These are phyloP conservation scores for Phrynosoma platyrhinos DNA, from an alignment of 2,113 vertebrate species.

Conservation along the genomic window DNA sequence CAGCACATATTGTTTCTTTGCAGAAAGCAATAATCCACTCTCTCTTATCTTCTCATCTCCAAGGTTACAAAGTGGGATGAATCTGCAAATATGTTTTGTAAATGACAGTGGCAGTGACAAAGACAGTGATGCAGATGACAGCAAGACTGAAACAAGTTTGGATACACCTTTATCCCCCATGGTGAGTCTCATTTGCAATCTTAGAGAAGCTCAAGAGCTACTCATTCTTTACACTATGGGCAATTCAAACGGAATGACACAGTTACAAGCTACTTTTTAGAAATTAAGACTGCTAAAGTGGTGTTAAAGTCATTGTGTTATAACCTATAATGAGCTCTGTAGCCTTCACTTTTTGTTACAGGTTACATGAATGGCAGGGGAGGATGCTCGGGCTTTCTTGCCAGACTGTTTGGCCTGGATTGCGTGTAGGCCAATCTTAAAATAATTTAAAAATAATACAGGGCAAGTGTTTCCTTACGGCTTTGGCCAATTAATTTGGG, in stretches of 20 bases:
- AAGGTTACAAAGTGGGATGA: conserved; percentile 98
- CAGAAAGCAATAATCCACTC: neutral
- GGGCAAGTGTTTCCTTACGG: neutral
- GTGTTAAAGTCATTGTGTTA: neutral
- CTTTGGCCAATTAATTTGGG: neutral
- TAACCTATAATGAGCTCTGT: neutral
- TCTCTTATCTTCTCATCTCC: neutral
- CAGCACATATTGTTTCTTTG: neutral
- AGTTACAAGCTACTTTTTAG: neutral
- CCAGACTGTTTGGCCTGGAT: neutral
- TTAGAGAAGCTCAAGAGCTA: fast-evolving
- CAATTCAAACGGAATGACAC: neutral
- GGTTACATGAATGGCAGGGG: neutral
- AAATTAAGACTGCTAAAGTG: neutral
- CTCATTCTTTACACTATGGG: no score
- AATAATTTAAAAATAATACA: neutral
- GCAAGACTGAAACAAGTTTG: conserved; percentile 97
- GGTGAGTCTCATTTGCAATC: conserved; percentile 74
- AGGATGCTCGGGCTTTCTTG: neutral
- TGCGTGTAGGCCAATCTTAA: neutral
- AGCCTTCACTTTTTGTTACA: neutral
- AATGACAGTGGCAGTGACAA: conserved; percentile 98
- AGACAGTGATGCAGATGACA: conserved; percentile 97
- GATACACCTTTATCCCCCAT: conserved; percentile 96
- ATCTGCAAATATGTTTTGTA: conserved; percentile 98